Evolutionary conservation across 1,140 invertebrate species (phyloP).

Genomic region (Acromyrmex charruanus): DNA sequence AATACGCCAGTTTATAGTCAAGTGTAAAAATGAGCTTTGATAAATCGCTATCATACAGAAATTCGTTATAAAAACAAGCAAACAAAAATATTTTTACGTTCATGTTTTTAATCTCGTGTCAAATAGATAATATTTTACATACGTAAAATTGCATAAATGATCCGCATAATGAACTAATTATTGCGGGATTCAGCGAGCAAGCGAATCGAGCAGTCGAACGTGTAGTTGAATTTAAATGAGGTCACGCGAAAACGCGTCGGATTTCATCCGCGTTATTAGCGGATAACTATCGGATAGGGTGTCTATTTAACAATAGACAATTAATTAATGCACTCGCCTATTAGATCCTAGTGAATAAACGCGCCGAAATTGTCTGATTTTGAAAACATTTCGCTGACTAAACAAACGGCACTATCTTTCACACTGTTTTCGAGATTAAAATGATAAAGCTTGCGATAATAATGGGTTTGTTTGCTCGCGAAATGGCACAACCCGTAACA

Average conservation of each 20-base stretch:
- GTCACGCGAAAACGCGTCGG: constrained; percentile 31
- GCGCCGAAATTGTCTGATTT: constrained; percentile 3
- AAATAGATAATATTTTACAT: neutral
- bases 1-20: neutral
- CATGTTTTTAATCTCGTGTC: neutral
- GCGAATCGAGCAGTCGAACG: constrained; percentile 29
- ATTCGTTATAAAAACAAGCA: neutral
- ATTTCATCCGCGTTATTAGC: constrained; percentile 40
- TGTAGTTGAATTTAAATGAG: constrained; percentile 55
- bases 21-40: neutral
- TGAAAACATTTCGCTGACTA: neutral
- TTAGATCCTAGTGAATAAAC: constrained; percentile 36
- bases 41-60: neutral
- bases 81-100: neutral
- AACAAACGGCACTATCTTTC: neutral
- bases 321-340: constrained; percentile 44
- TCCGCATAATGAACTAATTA: constrained; percentile 46
- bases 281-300: constrained; percentile 9
- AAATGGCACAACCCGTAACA: neutral
- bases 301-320: constrained; percentile 33
- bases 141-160: constrained; percentile 7
- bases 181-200: neutral
- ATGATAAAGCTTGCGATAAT: constrained; percentile 35
- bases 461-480: constrained; percentile 27
- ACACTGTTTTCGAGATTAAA: neutral